Percentiles rank a stretch among this genome's conserved stretches.
Evolutionary conservation across 2,888 invertebrate species (phyloP).

Genomic region (Diadegma fenestrale): DNA sequence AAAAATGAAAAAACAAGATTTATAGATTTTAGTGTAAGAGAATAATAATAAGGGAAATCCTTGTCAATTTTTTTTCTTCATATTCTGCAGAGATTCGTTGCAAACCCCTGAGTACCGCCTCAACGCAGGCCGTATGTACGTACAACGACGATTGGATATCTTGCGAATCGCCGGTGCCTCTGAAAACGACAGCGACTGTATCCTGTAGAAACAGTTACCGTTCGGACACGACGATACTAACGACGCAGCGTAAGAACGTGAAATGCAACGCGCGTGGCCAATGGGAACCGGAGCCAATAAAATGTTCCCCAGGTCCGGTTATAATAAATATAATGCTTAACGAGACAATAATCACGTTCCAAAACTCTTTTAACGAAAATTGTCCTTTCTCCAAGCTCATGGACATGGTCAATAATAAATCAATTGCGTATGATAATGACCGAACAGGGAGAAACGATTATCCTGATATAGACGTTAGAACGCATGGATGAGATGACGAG

Average conservation of each 20-base stretch:
- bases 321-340: conserved; percentile 77
- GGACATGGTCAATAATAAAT: conserved; percentile 70
- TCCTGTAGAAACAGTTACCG: conserved; percentile 78
- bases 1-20: background rate
- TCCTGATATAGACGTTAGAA: conserved; percentile 72
- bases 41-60: too few species aligned
- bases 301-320: conserved; percentile 81
- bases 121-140: conserved; percentile 74
- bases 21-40: too few species aligned
- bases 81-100: conserved; percentile 78
- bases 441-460: conserved; percentile 34
- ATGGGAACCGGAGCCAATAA: conserved; percentile 82
- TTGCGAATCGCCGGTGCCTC: conserved; percentile 74
- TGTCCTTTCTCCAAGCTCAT: conserved; percentile 64
- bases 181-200: conserved; percentile 76
- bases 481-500: conserved; percentile 6
- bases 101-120: conserved; percentile 72
- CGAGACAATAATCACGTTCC: conserved; percentile 59
- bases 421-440: conserved; percentile 69
- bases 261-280: conserved; percentile 78
- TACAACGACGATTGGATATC: conserved; percentile 71
- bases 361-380: conserved; percentile 50
- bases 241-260: conserved; percentile 71
- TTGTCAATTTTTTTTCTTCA: background rate
- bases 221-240: conserved; percentile 68